Conservation (phyloP, 2,797 vertebrate genomes). For the Babyrousa celebensis region DNA sequence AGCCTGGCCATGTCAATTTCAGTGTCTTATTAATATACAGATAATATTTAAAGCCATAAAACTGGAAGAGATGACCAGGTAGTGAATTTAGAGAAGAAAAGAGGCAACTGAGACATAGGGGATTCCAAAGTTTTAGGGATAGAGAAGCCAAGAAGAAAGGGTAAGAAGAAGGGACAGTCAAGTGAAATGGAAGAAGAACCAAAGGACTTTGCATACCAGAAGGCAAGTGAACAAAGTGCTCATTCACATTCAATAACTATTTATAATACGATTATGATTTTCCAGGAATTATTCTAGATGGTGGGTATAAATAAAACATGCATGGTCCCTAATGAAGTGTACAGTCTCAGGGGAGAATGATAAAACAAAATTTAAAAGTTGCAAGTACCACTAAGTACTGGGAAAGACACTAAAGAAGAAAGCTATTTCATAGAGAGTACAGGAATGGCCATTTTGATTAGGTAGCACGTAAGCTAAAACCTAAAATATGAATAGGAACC, state of each 20-base stretch:
- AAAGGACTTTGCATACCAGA: not conserved
- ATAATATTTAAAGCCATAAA: not conserved
- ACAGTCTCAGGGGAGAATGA: not conserved
- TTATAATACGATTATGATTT: not conserved
- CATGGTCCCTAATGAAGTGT: not conserved
- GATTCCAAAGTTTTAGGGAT: not conserved
- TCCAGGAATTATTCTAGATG: slow-evolving; percentile 31
- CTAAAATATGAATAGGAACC: not conserved
- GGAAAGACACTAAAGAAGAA: not conserved
- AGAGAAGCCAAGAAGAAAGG: not conserved
- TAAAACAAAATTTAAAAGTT: slow-evolving; percentile 42
- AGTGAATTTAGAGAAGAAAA: not conserved
- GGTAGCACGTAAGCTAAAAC: not conserved
- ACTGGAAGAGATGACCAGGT: not conserved
- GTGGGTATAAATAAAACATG: not conserved
- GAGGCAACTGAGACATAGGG: not conserved
- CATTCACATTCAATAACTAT: slow-evolving; percentile 24
- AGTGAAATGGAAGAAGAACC: not conserved
- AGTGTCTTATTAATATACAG: not conserved
- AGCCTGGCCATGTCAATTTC: not conserved
- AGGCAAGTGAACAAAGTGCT: not conserved
- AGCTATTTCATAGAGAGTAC: not conserved
- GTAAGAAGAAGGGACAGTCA: not conserved
- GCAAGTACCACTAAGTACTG: not conserved
- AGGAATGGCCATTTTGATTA: not conserved